Percentiles rank a stretch among this genome's conserved stretches.
These are phyloP conservation scores for Phymorhynchus buccinoides DNA, from an alignment of 1,140 invertebrate genomes.

Conservation along the genomic window DNA sequence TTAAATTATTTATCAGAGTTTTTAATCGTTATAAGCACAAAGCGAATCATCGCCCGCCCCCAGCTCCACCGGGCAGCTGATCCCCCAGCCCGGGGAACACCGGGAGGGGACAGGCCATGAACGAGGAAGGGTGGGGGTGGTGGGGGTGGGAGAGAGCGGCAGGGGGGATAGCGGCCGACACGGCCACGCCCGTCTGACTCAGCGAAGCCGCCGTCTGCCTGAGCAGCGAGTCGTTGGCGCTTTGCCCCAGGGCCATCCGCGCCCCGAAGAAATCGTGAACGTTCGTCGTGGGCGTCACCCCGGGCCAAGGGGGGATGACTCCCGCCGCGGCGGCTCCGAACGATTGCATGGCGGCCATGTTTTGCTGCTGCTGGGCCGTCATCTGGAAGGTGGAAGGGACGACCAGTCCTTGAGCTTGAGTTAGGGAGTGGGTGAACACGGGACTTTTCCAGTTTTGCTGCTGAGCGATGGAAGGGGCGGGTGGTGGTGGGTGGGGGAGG, in stretches of 20 bases:
- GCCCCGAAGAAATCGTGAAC: constrained; percentile 36
- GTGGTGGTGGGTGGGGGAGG: neutral
- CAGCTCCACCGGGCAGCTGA: constrained; percentile 22
- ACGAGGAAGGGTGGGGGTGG: constrained; percentile 43
- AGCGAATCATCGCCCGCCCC: neutral
- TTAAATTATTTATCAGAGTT: no score
- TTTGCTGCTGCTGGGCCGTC: constrained; percentile 11
- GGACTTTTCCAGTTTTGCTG: constrained; percentile 32
- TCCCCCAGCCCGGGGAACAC: constrained; percentile 48
- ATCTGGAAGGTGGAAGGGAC: constrained; percentile 27
- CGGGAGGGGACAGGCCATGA: constrained; percentile 48
- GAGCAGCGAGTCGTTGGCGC: constrained; percentile 33
- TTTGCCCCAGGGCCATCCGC: constrained; percentile 24
- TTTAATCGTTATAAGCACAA: no score
- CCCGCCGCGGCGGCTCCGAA: constrained; percentile 31
- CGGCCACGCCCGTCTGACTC: no score
- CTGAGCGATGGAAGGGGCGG: no score
- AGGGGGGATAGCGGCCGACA: no score
- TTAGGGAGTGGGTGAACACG: constrained; percentile 26
- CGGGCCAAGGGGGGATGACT: constrained; percentile 28
- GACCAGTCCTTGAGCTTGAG: constrained; percentile 33
- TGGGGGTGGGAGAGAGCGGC: no score
- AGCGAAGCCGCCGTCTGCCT: constrained; percentile 29
- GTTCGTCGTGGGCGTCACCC: constrained; percentile 11
- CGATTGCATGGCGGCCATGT: constrained; percentile 34